phyloP scores from a whole-genome alignment of 2,797 vertebrate species.

The Fistularia tabacaria region DNA sequence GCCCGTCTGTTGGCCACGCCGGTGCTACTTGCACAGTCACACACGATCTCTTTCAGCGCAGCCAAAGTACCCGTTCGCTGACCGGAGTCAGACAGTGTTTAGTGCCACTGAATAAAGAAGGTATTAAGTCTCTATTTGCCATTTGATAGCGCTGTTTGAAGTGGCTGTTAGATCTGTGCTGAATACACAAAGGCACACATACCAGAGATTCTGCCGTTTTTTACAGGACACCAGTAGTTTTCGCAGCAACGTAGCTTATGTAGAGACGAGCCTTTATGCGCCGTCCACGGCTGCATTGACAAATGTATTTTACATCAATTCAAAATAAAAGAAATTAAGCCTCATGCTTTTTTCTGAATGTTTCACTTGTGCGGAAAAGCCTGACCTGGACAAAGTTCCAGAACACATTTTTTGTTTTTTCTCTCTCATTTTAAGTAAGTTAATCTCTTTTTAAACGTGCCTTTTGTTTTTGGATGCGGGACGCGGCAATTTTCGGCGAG shows the following conservation, averaged over 20 bases:
- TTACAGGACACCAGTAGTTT: conserved; percentile 21
- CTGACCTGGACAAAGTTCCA: too few species aligned
- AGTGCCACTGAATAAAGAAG: conserved; percentile 55
- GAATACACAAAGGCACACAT: conserved; percentile 51
- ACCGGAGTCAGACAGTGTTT: conserved; percentile 47
- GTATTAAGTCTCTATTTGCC: conserved; percentile 53
- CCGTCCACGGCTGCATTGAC: too few species aligned
- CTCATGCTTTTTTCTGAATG: conserved; percentile 8
- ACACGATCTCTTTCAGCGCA: conserved; percentile 43
- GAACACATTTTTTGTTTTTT: too few species aligned
- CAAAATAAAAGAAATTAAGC: not conserved
- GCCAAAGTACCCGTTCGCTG: conserved; percentile 35
- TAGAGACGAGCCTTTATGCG: conserved; percentile 7
- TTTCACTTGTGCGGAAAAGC: too few species aligned
- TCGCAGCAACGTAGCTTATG: conserved; percentile 21
- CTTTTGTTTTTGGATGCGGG: too few species aligned
- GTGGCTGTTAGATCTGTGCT: conserved; percentile 48
- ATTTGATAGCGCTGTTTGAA: conserved; percentile 56
- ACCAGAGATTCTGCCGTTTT: conserved; percentile 29
- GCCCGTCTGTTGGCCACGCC: conserved; percentile 36
- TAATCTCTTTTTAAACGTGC: too few species aligned
- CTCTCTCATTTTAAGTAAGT: too few species aligned
- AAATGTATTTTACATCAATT: too few species aligned
- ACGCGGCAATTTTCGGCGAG: too few species aligned
- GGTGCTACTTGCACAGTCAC: conserved; percentile 40